Evolutionary conservation across 2,113 vertebrate species (phyloP).

Genomic region (Misgurnus anguillicaudatus): DNA sequence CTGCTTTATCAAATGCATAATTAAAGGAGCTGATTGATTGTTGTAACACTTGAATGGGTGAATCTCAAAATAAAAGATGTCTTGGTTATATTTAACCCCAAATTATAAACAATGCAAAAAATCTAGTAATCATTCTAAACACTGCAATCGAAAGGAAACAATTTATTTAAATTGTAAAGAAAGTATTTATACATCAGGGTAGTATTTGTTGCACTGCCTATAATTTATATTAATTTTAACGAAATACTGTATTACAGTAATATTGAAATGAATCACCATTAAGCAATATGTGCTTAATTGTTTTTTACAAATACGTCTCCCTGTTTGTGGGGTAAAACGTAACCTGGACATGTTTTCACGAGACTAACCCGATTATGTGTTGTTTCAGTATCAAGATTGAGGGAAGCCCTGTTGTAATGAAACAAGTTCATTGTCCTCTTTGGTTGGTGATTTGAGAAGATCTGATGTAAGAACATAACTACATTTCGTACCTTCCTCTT

Average conservation of each 20-base stretch:
- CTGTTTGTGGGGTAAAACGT: neutral
- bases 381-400: slow-evolving; percentile 51
- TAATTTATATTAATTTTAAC: slow-evolving; percentile 16
- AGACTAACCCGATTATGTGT: slow-evolving; percentile 33
- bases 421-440: slow-evolving; percentile 15
- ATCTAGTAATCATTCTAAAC: neutral
- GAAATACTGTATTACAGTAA: too few relatives aligned
- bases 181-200: slow-evolving; percentile 19
- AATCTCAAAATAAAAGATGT: slow-evolving; percentile 4
- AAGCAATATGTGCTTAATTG: neutral
- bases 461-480: slow-evolving; percentile 8
- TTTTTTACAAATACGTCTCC: neutral
- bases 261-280: too few relatives aligned
- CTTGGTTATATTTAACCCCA: neutral
- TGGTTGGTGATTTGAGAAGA: slow-evolving; percentile 35
- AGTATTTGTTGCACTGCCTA: neutral
- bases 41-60: slow-evolving; percentile 52
- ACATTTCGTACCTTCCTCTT: slow-evolving; percentile 5
- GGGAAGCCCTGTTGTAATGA: slow-evolving; percentile 52
- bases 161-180: neutral
- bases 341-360: neutral
- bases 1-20: slow-evolving; percentile 46
- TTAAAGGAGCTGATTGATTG: slow-evolving; percentile 35
- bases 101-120: neutral
- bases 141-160: too few relatives aligned